These are phyloP conservation scores for Anorthoa munda DNA, from an alignment of 2,888 invertebrate species.

Conservation along the genomic window DNA sequence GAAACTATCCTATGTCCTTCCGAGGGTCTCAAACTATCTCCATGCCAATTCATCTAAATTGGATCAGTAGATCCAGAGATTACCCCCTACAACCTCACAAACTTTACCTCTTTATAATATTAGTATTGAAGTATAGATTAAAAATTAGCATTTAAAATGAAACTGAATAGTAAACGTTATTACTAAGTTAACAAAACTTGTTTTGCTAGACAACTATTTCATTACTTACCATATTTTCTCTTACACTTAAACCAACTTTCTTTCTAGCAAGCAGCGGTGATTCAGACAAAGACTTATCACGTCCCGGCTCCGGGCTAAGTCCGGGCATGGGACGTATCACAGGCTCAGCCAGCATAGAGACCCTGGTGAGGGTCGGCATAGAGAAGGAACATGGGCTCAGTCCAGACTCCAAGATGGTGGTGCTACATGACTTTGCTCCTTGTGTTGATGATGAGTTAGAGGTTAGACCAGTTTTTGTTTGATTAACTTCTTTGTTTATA, in stretches of 20 bases:
- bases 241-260: too few relatives aligned
- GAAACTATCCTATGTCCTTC: too few relatives aligned
- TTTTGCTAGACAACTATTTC: background rate
- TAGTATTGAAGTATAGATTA: too few relatives aligned
- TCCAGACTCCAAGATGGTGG: conserved; percentile 98
- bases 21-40: too few relatives aligned
- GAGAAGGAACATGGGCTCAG: conserved; percentile 98
- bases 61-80: too few relatives aligned
- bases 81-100: too few relatives aligned
- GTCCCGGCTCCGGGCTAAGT: conserved; percentile 92
- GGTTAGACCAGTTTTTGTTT: conserved; percentile 83
- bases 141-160: background rate
- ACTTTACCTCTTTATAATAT: too few relatives aligned
- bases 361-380: conserved; percentile 96
- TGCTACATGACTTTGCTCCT: conserved; percentile 98
- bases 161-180: background rate
- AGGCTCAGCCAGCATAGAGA: conserved; percentile 98
- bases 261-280: conserved; percentile 93
- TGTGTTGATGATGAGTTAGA: conserved; percentile 98
- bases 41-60: too few relatives aligned
- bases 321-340: conserved; percentile 98
- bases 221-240: background rate
- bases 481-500: background rate
- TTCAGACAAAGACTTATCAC: conserved; percentile 94
- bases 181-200: background rate